Base-by-base conservation (phyloP, 2,888 invertebrate species). In the Troides oblongomaculatus region DNA sequence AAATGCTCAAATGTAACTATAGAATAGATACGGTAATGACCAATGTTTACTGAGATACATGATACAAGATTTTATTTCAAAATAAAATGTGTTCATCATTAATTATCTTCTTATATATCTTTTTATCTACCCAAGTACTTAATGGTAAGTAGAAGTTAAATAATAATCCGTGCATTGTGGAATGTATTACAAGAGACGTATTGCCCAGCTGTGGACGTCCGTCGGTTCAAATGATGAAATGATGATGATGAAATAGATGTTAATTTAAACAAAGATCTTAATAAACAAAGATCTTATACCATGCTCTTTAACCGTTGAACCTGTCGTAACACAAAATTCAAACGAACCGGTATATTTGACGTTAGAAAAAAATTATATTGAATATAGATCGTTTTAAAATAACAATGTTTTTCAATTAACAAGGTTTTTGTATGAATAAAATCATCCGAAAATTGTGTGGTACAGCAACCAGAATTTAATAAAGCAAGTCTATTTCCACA, bases 401-500 rank as follows among this genome's bases (percentile, higher is more conserved):
- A 66, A 70, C 69, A 70, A 66, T 59, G 62, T 50, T 50, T 56
- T 59, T 62, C 64, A 67, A 67, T 71, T 69, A 70, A 71, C 62
- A 53, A 62, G 61, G 12, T 60, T 70, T 62, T 63, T 61, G 56
- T 66, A 59, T 67, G 67, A 62, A 72, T 72, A 68, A 75, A 74
- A 72, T 74, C 68, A 71, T 74, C 69, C 72, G 71, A 75, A 81
- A 78, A 74, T 72, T 73, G 73, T 73, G 71, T 77, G 76, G 76
- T 68, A 70, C 81, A 81, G 74, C 76, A 74, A 73, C 68, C 77
- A 76, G 81, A 85, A 87, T 89, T 84, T 85, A 87, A 89, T 88
- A 87, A 86, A 84, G 82, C 84, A 85, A 86, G 81, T 86, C 85
- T 85, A 88, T 88, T 89, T 88, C 86, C 80, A 72, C 81, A 87